Evolutionary conservation across 2,888 invertebrate species (phyloP), one percentile per base, ranked within the genome.

Genomic region (Acanthococcus lagerstroemiae): DNA sequence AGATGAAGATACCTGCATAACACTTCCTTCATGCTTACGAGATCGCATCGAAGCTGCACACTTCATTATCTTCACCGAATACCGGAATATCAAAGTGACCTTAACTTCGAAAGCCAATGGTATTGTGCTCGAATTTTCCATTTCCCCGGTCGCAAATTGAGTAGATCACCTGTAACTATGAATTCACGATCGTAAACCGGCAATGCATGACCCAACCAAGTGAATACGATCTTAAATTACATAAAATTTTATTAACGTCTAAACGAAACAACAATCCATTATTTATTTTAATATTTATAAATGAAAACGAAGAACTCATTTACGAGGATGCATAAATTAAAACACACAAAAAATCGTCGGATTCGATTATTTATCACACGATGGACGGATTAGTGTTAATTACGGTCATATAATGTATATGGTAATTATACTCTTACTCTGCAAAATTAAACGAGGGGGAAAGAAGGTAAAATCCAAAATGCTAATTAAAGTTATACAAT

Each of bases 221-320:
- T n/a, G n/a, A n/a, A n/a, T n/a, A n/a, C n/a, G n/a, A n/a, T n/a
- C n/a, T n/a, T n/a, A n/a, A n/a, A n/a, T n/a, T n/a, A n/a, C n/a
- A n/a, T n/a, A 44, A 46, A 58, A 22, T 46, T 58, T 58, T 45
- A 45, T 58, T 58, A 21, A 45, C 58, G 45, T 37, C n/a, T 58
- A 58, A 44, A 58, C 22, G 58, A 58, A 56, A 45, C 58, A 58
- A 58, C 58, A 46, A 58, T 45, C 45, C 46, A 21, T 21, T 58
- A 17, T 19, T n/a, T 25, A 21, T 4, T 45, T 37, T 45, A 17
- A 58, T n/a, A n/a, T n/a, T 44, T 25, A 44, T 44, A 58, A 58
- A 44, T 45, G 37, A 58, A 58, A 58, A 30, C 19, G 24, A 30
- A 19, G 44, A 58, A 22, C 26, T 58, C 22, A 46, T 44, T 58